A percentile compares a stretch with the other conserved stretches of the same genome.
These are phyloP conservation scores for Trichomycterus rosablanca DNA, from an alignment of 2,113 vertebrate species.

Conservation along the genomic window DNA sequence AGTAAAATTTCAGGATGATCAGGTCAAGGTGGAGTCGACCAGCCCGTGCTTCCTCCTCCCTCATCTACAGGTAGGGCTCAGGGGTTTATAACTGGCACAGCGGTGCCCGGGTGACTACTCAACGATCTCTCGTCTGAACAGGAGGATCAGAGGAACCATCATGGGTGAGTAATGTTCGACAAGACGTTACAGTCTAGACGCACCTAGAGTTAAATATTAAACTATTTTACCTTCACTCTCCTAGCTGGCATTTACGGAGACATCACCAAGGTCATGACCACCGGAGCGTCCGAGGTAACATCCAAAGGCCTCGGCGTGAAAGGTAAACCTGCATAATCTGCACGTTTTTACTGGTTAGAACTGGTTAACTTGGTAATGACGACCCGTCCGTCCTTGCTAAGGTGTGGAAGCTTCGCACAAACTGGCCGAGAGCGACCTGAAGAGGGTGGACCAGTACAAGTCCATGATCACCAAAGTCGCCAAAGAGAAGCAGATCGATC, in stretches of 20 bases:
- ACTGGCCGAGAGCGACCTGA: conserved; percentile 58
- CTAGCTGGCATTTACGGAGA: conserved; percentile 55
- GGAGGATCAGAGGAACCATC: no score
- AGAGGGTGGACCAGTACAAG: conserved; percentile 56
- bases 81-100: neutral
- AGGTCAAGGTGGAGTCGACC: no score
- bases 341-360: neutral
- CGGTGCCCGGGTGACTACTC: neutral
- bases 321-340: conserved; percentile 53
- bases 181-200: no score
- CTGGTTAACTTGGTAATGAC: neutral
- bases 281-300: conserved; percentile 54
- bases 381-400: conserved; percentile 32
- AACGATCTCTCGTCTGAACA: no score
- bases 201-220: no score
- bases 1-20: no score
- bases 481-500: conserved; percentile 61
- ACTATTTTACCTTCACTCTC: conserved; percentile 19
- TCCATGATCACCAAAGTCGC: conserved; percentile 54
- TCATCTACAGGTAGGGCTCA: no score
- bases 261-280: conserved; percentile 58
- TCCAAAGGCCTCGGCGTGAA: conserved; percentile 49
- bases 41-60: neutral
- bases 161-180: conserved; percentile 44
- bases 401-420: conserved; percentile 58